These are phyloP conservation scores for Enteromius mattozi DNA, from an alignment of 2,797 vertebrate species.

Conservation along the genomic window DNA sequence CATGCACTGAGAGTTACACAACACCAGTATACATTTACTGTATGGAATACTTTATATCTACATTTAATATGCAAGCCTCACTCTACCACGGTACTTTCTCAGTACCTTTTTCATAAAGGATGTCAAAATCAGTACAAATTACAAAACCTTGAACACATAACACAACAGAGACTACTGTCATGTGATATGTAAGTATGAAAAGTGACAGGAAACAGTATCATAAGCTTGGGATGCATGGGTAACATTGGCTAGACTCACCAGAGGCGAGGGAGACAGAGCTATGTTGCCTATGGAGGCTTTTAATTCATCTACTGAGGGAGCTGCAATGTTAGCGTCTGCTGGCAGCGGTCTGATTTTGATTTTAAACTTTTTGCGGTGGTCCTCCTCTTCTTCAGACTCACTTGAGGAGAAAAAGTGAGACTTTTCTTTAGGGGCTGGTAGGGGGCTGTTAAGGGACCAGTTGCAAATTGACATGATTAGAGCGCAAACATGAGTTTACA, in stretches of 20 bases:
- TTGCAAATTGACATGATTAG: not conserved
- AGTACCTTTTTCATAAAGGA: not conserved
- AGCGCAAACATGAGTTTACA: not conserved
- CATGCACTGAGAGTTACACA: not conserved
- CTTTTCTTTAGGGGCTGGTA: slow-evolving; percentile 86
- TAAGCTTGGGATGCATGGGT: slow-evolving; percentile 14
- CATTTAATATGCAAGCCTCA: slow-evolving; percentile 2
- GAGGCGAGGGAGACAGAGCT: slow-evolving; percentile 89
- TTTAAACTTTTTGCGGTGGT: slow-evolving; percentile 94
- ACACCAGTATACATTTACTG: not conserved
- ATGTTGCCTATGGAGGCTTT: slow-evolving; percentile 96
- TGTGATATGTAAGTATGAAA: slow-evolving; percentile 8
- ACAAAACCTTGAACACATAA: not conserved
- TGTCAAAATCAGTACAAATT: not conserved
- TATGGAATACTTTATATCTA: not conserved
- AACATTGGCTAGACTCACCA: slow-evolving; percentile 85
- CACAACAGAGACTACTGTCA: not conserved
- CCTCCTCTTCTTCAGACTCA: slow-evolving; percentile 95
- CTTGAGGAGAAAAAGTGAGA: slow-evolving; percentile 96
- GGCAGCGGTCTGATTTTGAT: slow-evolving; percentile 95
- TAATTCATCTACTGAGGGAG: slow-evolving; percentile 90
- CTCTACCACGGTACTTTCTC: not conserved
- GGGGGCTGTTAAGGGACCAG: slow-evolving; percentile 79
- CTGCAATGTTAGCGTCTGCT: slow-evolving; percentile 78
- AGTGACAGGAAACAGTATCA: not conserved